A percentile compares a stretch with the other conserved stretches of the same genome.
These are phyloP conservation scores for Schizopygopsis pylzovi DNA, from an alignment of 2,797 vertebrate species.

Conservation along the genomic window DNA sequence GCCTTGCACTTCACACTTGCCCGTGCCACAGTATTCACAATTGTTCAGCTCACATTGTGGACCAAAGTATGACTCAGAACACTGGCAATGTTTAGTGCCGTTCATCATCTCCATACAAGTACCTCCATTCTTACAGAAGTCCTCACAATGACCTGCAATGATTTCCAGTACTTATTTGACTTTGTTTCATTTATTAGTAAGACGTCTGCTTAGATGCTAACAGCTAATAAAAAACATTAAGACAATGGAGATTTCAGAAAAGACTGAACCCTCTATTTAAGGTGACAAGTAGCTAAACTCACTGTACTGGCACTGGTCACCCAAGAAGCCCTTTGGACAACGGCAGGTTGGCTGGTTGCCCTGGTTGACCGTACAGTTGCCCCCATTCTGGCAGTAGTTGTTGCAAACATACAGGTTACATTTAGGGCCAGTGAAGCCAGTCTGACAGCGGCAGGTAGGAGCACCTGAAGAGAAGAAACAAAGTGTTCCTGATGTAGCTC, in stretches of 20 bases:
- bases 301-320: conserved; percentile 96
- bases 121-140: conserved; percentile 86
- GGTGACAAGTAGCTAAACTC: conserved; percentile 70
- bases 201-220: background rate
- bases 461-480: conserved; percentile 75
- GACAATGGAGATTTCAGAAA: background rate
- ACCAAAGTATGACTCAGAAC: conserved; percentile 82
- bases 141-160: conserved; percentile 84
- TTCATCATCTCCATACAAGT: conserved; percentile 84
- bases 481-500: background rate
- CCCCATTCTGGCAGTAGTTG: conserved; percentile 87
- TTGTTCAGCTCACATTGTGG: conserved; percentile 84
- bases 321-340: conserved; percentile 82
- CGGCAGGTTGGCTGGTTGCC: conserved; percentile 95
- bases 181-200: background rate
- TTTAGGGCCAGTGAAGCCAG: conserved; percentile 89
- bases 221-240: background rate
- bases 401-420: conserved; percentile 88
- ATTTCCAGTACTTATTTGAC: background rate
- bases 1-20: conserved; percentile 78
- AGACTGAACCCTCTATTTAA: background rate
- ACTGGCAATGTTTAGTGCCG: conserved; percentile 84
- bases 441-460: conserved; percentile 93
- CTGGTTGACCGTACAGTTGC: conserved; percentile 88
- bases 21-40: conserved; percentile 84